Base-by-base conservation (phyloP, 2,113 vertebrate species). In the Limnothrissa miodon region DNA sequence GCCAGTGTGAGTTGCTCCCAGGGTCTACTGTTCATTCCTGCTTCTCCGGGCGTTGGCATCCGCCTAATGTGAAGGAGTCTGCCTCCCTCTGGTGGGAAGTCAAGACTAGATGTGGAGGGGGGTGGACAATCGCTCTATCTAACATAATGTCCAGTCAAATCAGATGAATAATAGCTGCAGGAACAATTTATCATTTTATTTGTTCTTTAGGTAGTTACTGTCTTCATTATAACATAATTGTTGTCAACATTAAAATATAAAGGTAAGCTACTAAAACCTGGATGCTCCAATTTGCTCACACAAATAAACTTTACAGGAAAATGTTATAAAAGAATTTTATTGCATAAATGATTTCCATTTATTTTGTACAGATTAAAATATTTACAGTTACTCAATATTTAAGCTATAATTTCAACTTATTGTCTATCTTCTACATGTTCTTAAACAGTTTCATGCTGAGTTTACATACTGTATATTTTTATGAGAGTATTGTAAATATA, bases 281-380 rank as follows among this genome's bases (percentile, higher is more conserved):
- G 6, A 45, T 74, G 46, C 66, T 15, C 36, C 29, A 36, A 33
- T 25, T 17, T 42, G 42, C 42, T 42, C 10, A 74, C 66, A 74
- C 10, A 0, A 74, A 74, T 74, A 33, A 17, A 70, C 0, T 25
- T 5, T 25, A 81, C 36, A 4, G 1, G 10, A 70, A 46, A 82
- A 5, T 83, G 84, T 89, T 87, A 92, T 94, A 95, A 93, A 94
- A 92, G 92, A 90, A 53, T 95, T 97, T 97, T 98, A 98, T 98
- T 98, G 96, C 96, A 96, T 96, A 95, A 96, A 95, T 95, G 95
- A 94, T 95, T 94, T 93, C 93, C 92, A 94, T 95, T 93, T 90
- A 93, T 92, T 96, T 96, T 97, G 94, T 97, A 98, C 96, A 98
- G 94, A 93, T 93, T 95, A 95, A 90, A 89, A 13, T 98, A 98